These are phyloP conservation scores for Thaumatotibia leucotreta DNA, from an alignment of 1,140 invertebrate genomes.

Conservation along the genomic window DNA sequence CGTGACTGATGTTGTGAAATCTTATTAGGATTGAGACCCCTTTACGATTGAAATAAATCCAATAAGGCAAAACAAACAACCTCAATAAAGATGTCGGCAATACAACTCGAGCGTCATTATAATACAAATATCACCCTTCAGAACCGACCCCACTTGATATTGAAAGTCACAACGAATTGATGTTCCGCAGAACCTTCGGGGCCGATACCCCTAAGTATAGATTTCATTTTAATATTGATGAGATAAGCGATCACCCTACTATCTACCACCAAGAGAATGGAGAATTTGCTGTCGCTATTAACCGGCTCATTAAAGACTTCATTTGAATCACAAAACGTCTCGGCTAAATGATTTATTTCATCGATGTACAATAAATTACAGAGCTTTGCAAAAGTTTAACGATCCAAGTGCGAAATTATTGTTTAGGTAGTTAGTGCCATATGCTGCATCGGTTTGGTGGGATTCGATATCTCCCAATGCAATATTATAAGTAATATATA, in stretches of 20 bases:
- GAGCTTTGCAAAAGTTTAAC: conserved; percentile 26
- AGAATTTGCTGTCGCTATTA: neutral
- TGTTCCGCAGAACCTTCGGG: conserved; percentile 20
- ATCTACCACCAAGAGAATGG: neutral
- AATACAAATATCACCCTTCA: conserved; percentile 34
- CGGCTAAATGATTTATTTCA: too few species aligned
- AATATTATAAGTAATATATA: neutral
- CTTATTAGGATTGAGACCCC: neutral
- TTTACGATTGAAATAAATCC: conserved; percentile 5
- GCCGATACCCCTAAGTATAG: conserved; percentile 19
- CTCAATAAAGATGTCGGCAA: conserved; percentile 42
- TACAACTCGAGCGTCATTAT: conserved; percentile 45
- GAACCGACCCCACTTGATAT: conserved; percentile 31
- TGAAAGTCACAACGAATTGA: conserved; percentile 36
- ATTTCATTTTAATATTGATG: conserved; percentile 28
- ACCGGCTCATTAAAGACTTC: neutral
- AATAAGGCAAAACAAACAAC: conserved; percentile 3
- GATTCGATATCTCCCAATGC: neutral
- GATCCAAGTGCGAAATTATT: conserved; percentile 30
- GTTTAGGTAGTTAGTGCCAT: conserved; percentile 26
- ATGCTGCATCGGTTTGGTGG: conserved; percentile 17
- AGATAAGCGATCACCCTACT: conserved; percentile 15
- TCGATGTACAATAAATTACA: neutral
- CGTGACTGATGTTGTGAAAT: too few species aligned
- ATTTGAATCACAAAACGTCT: neutral